These are phyloP conservation scores for Muschampia plurimacula DNA, from an alignment of 2,888 invertebrate species.

Conservation along the genomic window DNA sequence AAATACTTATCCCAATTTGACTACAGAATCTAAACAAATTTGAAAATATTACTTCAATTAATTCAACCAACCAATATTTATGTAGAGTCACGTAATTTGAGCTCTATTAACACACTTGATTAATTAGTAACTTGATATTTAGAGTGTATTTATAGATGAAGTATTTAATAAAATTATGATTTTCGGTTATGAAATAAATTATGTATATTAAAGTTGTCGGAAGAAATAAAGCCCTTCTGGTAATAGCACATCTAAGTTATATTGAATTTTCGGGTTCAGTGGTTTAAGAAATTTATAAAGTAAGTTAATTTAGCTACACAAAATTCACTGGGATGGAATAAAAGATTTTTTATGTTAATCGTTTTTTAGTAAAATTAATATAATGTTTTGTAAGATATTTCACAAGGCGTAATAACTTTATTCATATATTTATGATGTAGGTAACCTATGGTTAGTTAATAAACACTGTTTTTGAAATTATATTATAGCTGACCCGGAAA, in stretches of 20 bases:
- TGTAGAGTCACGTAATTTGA: constrained; percentile 16
- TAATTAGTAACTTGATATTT: constrained; percentile 17
- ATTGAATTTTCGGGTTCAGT: constrained; percentile 45
- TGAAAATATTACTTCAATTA: not conserved
- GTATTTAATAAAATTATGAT: constrained; percentile 20
- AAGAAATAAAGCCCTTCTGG: constrained; percentile 36
- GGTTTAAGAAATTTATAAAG: constrained; percentile 39
- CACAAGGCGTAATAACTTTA: too few relatives aligned
- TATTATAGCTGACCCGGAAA: too few relatives aligned
- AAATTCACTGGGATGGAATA: not conserved
- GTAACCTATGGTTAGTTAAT: too few relatives aligned
- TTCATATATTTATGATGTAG: too few relatives aligned
- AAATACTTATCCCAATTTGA: not conserved
- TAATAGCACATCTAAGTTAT: constrained; percentile 37
- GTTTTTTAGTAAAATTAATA: not conserved
- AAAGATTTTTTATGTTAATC: not conserved
- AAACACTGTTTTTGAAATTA: too few relatives aligned
- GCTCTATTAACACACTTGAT: constrained; percentile 11
- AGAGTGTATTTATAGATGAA: constrained; percentile 8
- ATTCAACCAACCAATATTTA: not conserved
- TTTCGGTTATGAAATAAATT: not conserved
- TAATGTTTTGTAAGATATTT: not conserved
- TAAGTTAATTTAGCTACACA: constrained; percentile 9
- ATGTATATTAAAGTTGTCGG: constrained; percentile 13
- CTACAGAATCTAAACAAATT: not conserved